Conservation (phyloP, 2,797 vertebrate genomes). For the Parauchenoglanis punctatus region DNA sequence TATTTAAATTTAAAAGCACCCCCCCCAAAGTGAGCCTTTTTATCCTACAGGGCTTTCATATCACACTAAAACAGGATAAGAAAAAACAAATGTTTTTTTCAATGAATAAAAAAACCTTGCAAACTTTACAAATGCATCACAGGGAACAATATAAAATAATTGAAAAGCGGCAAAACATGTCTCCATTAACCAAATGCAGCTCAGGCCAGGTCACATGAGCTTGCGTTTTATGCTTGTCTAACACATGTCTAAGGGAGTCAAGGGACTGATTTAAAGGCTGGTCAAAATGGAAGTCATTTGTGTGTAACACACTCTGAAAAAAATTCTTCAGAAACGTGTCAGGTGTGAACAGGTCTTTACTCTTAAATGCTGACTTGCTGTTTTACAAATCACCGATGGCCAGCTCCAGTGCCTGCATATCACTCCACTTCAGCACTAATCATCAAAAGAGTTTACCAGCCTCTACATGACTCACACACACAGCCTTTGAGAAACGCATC, state of each 20-base stretch:
- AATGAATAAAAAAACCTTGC: too few species aligned
- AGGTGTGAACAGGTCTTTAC: background rate
- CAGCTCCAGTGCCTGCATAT: background rate
- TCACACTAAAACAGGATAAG: too few species aligned
- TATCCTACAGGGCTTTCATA: too few species aligned
- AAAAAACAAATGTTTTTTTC: too few species aligned
- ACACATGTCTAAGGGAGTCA: background rate
- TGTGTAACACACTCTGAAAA: too few species aligned
- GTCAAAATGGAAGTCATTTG: background rate
- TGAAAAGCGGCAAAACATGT: too few species aligned
- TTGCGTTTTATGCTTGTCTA: background rate
- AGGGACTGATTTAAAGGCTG: background rate
- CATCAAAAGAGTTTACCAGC: conserved; percentile 14
- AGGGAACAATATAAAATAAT: too few species aligned
- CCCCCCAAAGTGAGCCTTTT: too few species aligned
- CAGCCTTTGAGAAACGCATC: conserved; percentile 26
- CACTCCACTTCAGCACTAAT: conserved; percentile 1
- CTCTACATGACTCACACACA: conserved; percentile 28
- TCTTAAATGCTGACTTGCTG: conserved; percentile 27
- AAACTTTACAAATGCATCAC: too few species aligned
- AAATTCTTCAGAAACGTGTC: background rate
- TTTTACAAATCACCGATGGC: background rate
- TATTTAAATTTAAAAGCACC: too few species aligned
- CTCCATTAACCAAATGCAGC: background rate
- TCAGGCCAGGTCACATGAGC: background rate